Evolutionary conservation across 2,797 vertebrate genomes (phyloP), one percentile per base, ranked within the genome.

Genomic region (Danionella dracula): DNA sequence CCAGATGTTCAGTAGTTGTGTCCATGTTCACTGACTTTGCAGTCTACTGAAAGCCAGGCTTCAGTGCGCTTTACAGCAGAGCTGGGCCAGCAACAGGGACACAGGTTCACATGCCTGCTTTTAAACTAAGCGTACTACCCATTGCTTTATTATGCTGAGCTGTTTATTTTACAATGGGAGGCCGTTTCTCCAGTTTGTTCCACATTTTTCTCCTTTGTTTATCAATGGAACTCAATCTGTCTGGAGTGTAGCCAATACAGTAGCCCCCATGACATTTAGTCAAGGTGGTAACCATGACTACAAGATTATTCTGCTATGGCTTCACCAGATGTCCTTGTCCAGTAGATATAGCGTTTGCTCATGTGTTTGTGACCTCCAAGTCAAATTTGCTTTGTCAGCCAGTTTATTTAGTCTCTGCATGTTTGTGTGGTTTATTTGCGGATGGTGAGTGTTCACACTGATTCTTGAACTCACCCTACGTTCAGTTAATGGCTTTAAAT

Each of bases 1-100:
- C 76, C 80, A 82, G 80, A 82, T 82, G 78, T 77, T 75, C 16
- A 35, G 61, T 64, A 37, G 56, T 62, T 55, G 53, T 68, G 77
- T 74, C 75, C 57, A 17, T 17, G 40, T 66, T 53, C 64, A 49
- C 53, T 49, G 44, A 42, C 42, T 49, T 65, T 37, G 21, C 59
- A 71, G 61, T 54, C 71, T 68, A 59, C 64, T 66, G 53, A 65
- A 66, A 57, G 16, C 64, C 35, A 74, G 60, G 68, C 71, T 68
- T 58, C 65, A 12, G 4, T 71, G 65, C 71, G 41, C 58, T 76
- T 76, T 68, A 74, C 65, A 57, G 56, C 68, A 40, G 63, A 57
- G 56, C 49, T 20, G 42, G 55, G 49, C n/a, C n/a, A n/a, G n/a
- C n/a, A n/a, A 57, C 21, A 20, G 59, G 74, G 59, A 76, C 71